Base-by-base conservation (phyloP, 2,888 invertebrate species). In the Zele albiditarsus region DNA sequence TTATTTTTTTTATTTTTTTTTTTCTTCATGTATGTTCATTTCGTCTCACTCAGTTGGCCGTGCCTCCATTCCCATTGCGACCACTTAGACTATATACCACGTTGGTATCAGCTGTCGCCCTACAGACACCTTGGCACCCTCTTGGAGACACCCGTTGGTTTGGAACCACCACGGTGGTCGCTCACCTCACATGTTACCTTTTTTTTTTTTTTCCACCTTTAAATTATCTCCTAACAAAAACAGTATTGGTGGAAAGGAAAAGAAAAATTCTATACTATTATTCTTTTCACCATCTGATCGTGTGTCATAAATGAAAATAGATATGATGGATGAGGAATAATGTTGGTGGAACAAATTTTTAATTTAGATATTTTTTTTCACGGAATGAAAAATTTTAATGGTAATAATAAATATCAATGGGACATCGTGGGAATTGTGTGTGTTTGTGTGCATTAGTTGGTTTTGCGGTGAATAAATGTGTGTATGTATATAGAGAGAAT, bases 31-130 rank as follows among this genome's bases (percentile, higher is more conserved):
- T 42, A 46, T 69, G 33, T 62, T 27, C 20, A 27, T 16, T 23
- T 63, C 53, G 53, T 53, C 53, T 20, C 71, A 38, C 58, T 38
- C 53, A 63, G 31, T 71, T 58, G 25, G 20, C 28, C 23, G 42
- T 71, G 49, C 49, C 68, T 71, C 42, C 49, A 53, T 71, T 66
- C 33, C 38, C 60, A 42, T 57, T 68, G 62, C 70, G 31, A 72
- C 71, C 60, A 76, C 63, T 60, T 31, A 66, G 71, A 63, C 60
- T 63, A 76, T 72, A 80, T 81, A 79, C 78, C 78, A 79, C 75
- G 80, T 78, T 77, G 74, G 80, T 80, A 84, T 85, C 86, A 85
- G 86, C 86, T 86, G 86, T 85, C 86, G 82, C 77, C 58, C 75
- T 78, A 80, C 57, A 38, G 49, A 72, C 75, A 75, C 71, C 68